These are phyloP conservation scores for Ammodytes dubius DNA, from an alignment of 2,113 vertebrate genomes.

Conservation along the genomic window DNA sequence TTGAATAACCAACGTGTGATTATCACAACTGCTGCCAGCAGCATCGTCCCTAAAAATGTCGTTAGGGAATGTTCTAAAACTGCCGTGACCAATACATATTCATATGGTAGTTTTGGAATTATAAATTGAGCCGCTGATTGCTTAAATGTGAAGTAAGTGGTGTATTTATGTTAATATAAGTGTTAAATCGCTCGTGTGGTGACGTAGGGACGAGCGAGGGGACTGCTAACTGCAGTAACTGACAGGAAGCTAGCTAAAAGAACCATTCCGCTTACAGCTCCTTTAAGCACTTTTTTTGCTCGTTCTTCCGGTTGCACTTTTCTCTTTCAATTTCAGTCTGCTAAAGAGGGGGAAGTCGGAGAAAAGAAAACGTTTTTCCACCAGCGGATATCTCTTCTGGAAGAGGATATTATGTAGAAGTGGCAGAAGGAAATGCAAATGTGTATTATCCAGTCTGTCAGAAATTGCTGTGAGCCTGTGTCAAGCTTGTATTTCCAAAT, in stretches of 20 bases:
- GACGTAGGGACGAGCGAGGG: no score
- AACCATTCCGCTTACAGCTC: no score
- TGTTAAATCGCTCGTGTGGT: no score
- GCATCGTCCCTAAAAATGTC: background rate
- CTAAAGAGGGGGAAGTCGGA: background rate
- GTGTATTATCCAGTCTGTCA: background rate
- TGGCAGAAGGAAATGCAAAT: background rate
- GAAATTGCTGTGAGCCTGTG: background rate
- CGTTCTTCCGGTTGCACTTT: background rate
- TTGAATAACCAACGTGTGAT: background rate
- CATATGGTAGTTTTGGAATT: background rate
- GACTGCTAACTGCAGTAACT: no score
- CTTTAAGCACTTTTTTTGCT: background rate
- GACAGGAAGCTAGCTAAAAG: no score
- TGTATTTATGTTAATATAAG: no score
- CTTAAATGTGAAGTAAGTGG: no score
- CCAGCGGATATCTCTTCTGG: background rate
- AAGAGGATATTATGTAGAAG: background rate
- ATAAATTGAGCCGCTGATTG: constrained; percentile 1
- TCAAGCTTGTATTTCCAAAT: background rate
- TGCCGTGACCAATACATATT: background rate
- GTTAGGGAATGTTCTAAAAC: background rate
- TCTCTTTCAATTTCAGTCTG: background rate
- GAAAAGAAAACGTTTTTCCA: constrained; percentile 1
- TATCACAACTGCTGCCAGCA: background rate